Evolutionary conservation across 2,888 invertebrate genomes (phyloP).

Genomic region (Agrypnus murinus): DNA sequence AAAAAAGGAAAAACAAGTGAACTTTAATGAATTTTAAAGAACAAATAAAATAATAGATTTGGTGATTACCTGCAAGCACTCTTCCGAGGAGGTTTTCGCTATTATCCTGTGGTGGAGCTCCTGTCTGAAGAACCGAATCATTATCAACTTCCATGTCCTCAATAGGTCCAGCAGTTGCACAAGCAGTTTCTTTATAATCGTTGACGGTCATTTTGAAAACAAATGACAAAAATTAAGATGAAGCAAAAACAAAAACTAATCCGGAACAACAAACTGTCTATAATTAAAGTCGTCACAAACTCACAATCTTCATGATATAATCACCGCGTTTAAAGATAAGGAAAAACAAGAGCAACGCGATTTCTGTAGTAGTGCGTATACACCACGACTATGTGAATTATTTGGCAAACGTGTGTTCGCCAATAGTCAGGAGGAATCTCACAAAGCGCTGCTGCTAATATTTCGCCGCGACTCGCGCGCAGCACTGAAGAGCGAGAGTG

Average conservation of each 20-base stretch:
- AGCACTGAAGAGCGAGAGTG: conserved; percentile 64
- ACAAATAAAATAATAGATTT: neutral
- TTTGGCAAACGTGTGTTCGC: conserved; percentile 44
- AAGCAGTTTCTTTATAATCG: conserved; percentile 74
- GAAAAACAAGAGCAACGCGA: conserved; percentile 24
- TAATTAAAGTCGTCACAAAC: neutral
- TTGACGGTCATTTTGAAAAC: conserved; percentile 73
- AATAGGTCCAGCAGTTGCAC: conserved; percentile 68
- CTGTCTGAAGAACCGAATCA: conserved; percentile 53
- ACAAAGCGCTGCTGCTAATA: conserved; percentile 55
- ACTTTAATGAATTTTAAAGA: too few species aligned
- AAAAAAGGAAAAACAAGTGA: neutral
- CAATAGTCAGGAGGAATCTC: conserved; percentile 38
- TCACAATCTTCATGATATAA: conserved; percentile 35
- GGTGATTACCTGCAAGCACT: conserved; percentile 74
- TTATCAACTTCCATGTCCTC: conserved; percentile 68
- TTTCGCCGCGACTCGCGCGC: conserved; percentile 58
- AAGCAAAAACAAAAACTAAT: conserved; percentile 19
- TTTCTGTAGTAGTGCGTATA: neutral
- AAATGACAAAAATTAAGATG: too few species aligned
- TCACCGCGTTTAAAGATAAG: conserved; percentile 11
- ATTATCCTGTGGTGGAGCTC: conserved; percentile 60
- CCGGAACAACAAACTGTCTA: neutral
- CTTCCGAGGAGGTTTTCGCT: conserved; percentile 75
- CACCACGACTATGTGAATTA: conserved; percentile 24